These are phyloP conservation scores for Chloroceryle amazona DNA, from an alignment of 2,797 vertebrate species.

Conservation along the genomic window DNA sequence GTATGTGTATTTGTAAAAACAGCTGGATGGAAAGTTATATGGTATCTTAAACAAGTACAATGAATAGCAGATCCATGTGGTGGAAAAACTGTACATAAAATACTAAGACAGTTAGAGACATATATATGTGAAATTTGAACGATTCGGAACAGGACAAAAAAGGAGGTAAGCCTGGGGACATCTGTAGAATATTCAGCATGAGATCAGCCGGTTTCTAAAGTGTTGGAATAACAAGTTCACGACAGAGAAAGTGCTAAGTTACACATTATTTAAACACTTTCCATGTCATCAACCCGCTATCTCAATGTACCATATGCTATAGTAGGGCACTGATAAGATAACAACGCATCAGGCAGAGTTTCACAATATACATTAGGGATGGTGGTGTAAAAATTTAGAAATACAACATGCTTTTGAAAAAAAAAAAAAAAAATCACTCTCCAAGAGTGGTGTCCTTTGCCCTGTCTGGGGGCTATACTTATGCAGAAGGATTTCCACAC, in stretches of 20 bases:
- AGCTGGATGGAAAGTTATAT: neutral
- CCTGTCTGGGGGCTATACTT: neutral
- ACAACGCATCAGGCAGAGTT: slow-evolving; percentile 26
- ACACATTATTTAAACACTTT: slow-evolving; percentile 11
- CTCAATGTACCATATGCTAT: slow-evolving; percentile 63
- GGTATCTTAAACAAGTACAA: slow-evolving; percentile 49
- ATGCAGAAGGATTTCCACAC: neutral
- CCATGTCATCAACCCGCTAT: slow-evolving; percentile 43
- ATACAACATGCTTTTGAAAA: neutral
- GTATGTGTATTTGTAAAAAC: neutral
- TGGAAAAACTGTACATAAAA: neutral
- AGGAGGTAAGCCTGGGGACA: neutral
- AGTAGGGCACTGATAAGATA: slow-evolving; percentile 47
- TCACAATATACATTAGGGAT: slow-evolving; percentile 36
- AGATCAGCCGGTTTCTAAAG: slow-evolving; percentile 11
- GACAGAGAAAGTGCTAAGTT: slow-evolving; percentile 56
- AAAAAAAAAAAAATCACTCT: neutral
- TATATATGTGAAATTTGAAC: neutral
- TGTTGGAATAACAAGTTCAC: slow-evolving; percentile 28
- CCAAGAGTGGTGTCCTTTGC: neutral
- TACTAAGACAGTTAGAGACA: neutral
- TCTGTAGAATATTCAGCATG: neutral
- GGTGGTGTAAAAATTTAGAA: slow-evolving; percentile 32
- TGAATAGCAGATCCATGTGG: neutral
- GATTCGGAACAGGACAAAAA: neutral